Conservation (phyloP, 1,140 invertebrate genomes). For the Asobara japonica region DNA sequence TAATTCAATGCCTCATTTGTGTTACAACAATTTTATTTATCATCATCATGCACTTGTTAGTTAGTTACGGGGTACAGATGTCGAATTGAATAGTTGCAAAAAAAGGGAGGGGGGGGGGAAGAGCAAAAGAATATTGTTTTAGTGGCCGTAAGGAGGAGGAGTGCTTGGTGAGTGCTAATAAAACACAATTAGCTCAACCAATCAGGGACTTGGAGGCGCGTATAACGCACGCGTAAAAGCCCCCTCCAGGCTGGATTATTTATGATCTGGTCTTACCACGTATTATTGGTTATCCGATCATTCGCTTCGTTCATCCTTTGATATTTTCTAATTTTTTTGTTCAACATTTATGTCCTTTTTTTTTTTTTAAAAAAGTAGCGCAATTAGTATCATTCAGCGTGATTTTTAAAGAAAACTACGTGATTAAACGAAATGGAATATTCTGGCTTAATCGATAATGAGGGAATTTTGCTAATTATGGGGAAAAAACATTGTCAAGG, state of each 20-base stretch:
- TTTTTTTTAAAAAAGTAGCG: too few relatives aligned
- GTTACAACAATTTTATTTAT: conserved; percentile 61
- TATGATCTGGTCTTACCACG: conserved; percentile 50
- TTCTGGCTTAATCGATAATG: neutral
- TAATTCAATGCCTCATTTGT: conserved; percentile 11
- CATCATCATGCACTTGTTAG: conserved; percentile 47
- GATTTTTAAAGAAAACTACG: conserved; percentile 15
- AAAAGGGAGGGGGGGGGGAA: neutral
- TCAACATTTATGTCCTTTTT: conserved; percentile 1
- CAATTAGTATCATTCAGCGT: conserved; percentile 27
- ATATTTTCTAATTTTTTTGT: neutral
- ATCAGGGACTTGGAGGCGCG: conserved; percentile 52
- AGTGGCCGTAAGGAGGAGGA: conserved; percentile 18
- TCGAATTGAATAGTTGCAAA: conserved; percentile 16
- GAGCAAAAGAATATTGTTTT: conserved; percentile 17
- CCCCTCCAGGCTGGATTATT: conserved; percentile 54
- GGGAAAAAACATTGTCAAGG: too few relatives aligned
- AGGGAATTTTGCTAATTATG: neutral
- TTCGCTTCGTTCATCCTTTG: conserved; percentile 16
- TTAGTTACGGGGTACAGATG: conserved; percentile 47
- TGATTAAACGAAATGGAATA: conserved; percentile 12
- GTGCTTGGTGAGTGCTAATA: conserved; percentile 55
- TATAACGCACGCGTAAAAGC: conserved; percentile 50
- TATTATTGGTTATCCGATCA: conserved; percentile 47
- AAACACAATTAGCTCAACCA: conserved; percentile 65